Evolutionary conservation across 2,888 invertebrate species (phyloP).

Genomic region (Geophilus truncorum): DNA sequence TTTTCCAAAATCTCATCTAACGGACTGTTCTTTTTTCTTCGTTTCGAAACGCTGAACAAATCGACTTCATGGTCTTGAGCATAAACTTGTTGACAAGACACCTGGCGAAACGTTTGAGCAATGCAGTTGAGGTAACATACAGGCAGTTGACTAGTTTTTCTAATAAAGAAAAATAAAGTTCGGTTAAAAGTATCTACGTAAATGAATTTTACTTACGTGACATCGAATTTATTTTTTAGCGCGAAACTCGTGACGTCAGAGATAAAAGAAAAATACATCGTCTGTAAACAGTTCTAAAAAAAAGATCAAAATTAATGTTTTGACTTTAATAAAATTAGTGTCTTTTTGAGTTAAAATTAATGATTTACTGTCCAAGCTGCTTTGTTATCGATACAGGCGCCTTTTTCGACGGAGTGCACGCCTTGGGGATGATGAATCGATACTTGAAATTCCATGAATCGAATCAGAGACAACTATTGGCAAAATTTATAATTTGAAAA

Average conservation of each 20-base stretch:
- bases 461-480: neutral
- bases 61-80: neutral
- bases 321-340: neutral
- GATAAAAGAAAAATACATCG: neutral
- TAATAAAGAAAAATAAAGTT: neutral
- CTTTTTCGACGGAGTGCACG: neutral
- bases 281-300: neutral
- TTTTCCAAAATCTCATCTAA: neutral
- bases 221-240: neutral
- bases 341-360: neutral
- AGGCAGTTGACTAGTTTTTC: neutral
- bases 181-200: too few species aligned
- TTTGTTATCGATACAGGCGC: neutral
- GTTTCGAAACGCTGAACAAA: neutral
- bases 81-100: neutral
- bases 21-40: neutral
- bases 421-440: neutral
- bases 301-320: neutral
- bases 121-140: neutral
- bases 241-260: neutral
- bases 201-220: neutral
- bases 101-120: neutral
- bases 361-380: neutral
- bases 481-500: too few species aligned
- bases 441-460: neutral